These are phyloP conservation scores for Oscheius onirici DNA, from an alignment of 2,888 invertebrate genomes.

Conservation along the genomic window DNA sequence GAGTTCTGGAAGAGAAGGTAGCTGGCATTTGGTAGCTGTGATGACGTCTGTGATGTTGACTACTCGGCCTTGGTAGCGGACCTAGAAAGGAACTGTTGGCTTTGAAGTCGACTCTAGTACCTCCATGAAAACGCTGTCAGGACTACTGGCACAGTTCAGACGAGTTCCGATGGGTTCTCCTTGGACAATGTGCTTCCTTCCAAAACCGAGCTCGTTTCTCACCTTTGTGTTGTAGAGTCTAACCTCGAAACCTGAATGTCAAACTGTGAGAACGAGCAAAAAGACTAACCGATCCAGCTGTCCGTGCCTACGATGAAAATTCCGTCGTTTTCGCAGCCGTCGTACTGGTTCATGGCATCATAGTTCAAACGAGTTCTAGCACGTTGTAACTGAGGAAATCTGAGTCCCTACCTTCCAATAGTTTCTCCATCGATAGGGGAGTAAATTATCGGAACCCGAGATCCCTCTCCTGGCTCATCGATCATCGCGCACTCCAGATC, in stretches of 20 bases:
- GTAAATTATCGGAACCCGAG: constrained; percentile 63
- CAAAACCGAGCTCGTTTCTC: constrained; percentile 61
- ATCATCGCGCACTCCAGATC: constrained; percentile 64
- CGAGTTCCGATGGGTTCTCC: constrained; percentile 62
- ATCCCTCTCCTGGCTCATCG: constrained; percentile 58
- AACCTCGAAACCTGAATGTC: constrained; percentile 61
- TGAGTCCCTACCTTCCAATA: constrained; percentile 37
- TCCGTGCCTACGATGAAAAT: constrained; percentile 69
- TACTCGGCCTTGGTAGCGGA: constrained; percentile 66
- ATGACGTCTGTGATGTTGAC: constrained; percentile 69
- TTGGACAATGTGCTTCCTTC: constrained; percentile 63
- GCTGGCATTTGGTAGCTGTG: constrained; percentile 62
- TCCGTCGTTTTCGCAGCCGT: constrained; percentile 70
- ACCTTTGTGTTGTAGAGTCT: constrained; percentile 69
- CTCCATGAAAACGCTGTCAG: constrained; percentile 67
- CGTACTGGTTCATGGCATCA: constrained; percentile 56
- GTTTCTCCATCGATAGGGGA: constrained; percentile 63
- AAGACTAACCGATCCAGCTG: constrained; percentile 63
- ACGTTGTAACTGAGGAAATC: neutral
- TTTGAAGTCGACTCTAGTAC: constrained; percentile 32
- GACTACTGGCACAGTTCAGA: constrained; percentile 57
- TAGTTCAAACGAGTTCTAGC: constrained; percentile 56
- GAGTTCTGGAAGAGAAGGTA: constrained; percentile 37
- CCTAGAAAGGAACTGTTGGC: constrained; percentile 33
- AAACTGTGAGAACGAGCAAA: neutral